These are phyloP conservation scores for Crotalus horridus DNA, from an alignment of 2,113 vertebrate species.

Conservation along the genomic window DNA sequence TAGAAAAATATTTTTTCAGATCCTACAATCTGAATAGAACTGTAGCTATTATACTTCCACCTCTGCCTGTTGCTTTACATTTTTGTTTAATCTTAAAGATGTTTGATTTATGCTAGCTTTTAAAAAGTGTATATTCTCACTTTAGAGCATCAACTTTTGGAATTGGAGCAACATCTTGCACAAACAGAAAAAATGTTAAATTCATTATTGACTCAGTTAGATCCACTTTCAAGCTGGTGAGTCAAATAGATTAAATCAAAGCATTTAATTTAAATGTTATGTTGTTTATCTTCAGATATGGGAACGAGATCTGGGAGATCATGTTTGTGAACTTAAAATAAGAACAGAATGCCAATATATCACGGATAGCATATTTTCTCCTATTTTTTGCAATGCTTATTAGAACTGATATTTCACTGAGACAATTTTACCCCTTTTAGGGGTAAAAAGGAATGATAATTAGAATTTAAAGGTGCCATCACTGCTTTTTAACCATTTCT, in stretches of 20 bases:
- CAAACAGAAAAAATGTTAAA: constrained; percentile 90
- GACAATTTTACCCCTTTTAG: background rate
- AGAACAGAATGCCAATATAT: background rate
- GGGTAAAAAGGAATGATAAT: background rate
- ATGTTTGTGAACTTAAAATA: background rate
- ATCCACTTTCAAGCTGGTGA: constrained; percentile 89
- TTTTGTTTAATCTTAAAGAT: background rate
- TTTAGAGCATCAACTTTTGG: constrained; percentile 84
- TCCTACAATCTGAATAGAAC: background rate
- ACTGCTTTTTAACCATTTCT: background rate
- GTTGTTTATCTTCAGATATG: background rate
- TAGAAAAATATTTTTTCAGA: background rate
- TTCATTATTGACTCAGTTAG: constrained; percentile 86
- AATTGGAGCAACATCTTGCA: constrained; percentile 82
- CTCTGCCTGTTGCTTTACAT: background rate
- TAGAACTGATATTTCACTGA: background rate
- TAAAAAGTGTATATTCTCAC: background rate
- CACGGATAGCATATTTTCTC: background rate
- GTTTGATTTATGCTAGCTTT: background rate
- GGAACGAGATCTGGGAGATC: background rate
- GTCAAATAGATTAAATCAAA: constrained; percentile 30
- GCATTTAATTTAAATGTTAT: background rate
- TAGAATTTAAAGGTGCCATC: background rate
- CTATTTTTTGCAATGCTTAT: background rate
- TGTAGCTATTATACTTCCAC: background rate